Evolutionary conservation across 2,797 vertebrate species (phyloP), one percentile per base, ranked within the genome.

Genomic region (Enteromius paludinosus): DNA sequence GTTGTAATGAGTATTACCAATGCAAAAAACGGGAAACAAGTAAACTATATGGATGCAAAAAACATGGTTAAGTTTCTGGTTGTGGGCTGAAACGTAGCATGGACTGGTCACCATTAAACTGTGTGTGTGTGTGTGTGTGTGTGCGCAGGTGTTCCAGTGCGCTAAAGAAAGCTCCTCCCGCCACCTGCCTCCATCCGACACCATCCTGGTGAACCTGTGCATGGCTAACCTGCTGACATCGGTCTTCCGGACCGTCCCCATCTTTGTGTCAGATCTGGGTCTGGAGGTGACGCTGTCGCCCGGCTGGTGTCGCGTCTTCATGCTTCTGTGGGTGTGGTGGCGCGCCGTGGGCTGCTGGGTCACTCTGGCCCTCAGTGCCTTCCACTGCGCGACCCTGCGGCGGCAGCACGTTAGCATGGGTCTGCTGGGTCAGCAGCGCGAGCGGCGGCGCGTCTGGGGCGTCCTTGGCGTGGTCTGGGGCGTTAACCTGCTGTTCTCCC

Each of bases 241-340:
- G 0, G 81, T 94, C 6, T 95, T 96, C 79, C 93, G 94, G 62
- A 96, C 95, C 0, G 89, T 96, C 64, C 94, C 95, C 69, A 95
- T 96, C 84, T 94, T 96, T 59, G 89, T 93, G 74, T 94, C 94
- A 0, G 94, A 95, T 88, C 88, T 95, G 85, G 95, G 95, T 35
- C 64, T 95, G 88, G 84, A 93, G 6, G 82, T 96, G 65, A 90
- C 89, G 2, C 88, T 96, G 79, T 89, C 92, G 4, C 81, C 90
- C 0, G 85, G 81, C 62, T 95, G 94, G 93, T 96, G 96, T 56
- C 72, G 90, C 17, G 45, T 96, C 80, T 96, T 96, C 89, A 96
- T 96, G 95, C 89, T 95, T 71, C 88, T 96, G 69, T 96, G 96
- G 96, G 93, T 96, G 84, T 95, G 95, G 93, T 94, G 95, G 93